phyloP scores from a whole-genome alignment of 2,797 vertebrate species.

The Lutjanus argentimaculatus region DNA sequence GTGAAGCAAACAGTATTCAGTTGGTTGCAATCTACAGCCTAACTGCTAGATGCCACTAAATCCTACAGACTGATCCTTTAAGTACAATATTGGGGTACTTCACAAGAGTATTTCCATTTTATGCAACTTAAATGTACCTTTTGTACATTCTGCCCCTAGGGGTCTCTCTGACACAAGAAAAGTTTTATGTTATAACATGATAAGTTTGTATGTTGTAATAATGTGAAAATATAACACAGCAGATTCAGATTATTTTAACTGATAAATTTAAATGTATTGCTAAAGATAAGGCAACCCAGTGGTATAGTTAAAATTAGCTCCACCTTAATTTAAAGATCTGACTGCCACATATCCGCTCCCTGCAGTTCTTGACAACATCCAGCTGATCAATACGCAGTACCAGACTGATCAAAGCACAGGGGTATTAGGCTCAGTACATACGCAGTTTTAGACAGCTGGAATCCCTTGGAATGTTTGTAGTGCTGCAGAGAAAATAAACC shows the following conservation, averaged over 20 bases:
- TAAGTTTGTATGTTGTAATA: no score
- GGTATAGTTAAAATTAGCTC: neutral
- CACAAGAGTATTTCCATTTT: no score
- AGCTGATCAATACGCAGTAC: slow-evolving; percentile 41
- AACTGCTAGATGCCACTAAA: no score
- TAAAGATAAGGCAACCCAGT: neutral
- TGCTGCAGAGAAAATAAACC: slow-evolving; percentile 29
- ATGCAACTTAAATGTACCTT: no score
- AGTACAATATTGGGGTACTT: no score
- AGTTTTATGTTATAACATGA: no score
- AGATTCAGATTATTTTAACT: neutral
- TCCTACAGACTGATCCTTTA: no score
- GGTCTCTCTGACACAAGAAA: no score
- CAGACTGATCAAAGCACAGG: slow-evolving; percentile 57
- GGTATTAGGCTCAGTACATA: slow-evolving; percentile 42
- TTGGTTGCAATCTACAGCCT: no score
- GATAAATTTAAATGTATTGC: neutral
- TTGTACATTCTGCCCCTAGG: no score
- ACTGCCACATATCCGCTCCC: slow-evolving; percentile 20
- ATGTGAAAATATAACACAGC: no score
- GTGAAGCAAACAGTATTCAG: no score
- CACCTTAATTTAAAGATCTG: neutral
- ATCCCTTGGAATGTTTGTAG: slow-evolving; percentile 38
- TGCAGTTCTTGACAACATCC: slow-evolving; percentile 29
- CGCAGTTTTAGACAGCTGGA: slow-evolving; percentile 47